These are phyloP conservation scores for Pangasius mekongensis DNA, from an alignment of 2,797 vertebrate genomes.

Conservation along the genomic window DNA sequence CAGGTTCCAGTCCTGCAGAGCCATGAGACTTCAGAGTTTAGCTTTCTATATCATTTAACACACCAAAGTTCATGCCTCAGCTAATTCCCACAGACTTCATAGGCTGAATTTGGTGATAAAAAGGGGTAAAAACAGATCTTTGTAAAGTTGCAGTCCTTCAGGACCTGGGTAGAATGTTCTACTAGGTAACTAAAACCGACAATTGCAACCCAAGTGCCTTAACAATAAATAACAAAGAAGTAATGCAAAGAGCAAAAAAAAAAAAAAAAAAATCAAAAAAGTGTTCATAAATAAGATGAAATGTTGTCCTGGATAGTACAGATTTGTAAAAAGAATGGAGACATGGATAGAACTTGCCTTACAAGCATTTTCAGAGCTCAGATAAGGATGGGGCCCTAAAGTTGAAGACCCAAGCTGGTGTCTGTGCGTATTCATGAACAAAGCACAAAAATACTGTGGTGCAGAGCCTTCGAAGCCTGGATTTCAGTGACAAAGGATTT, in stretches of 20 bases:
- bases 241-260: background rate
- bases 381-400: background rate
- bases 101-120: background rate
- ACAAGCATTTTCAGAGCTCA: background rate
- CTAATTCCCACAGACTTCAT: background rate
- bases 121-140: background rate
- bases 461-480: background rate
- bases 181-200: background rate
- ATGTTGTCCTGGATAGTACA: background rate
- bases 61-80: background rate
- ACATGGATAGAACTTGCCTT: background rate
- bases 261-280: background rate
- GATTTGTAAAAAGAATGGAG: background rate
- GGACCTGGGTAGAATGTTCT: background rate
- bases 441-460: background rate
- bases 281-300: background rate
- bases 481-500: background rate
- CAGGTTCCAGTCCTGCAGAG: background rate
- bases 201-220: background rate
- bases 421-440: background rate
- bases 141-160: background rate
- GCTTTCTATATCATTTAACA: background rate
- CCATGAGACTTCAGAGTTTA: background rate
- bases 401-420: background rate
- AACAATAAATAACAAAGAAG: background rate